These are phyloP conservation scores for Serinus canaria DNA, from an alignment of 2,113 vertebrate species.

Conservation along the genomic window DNA sequence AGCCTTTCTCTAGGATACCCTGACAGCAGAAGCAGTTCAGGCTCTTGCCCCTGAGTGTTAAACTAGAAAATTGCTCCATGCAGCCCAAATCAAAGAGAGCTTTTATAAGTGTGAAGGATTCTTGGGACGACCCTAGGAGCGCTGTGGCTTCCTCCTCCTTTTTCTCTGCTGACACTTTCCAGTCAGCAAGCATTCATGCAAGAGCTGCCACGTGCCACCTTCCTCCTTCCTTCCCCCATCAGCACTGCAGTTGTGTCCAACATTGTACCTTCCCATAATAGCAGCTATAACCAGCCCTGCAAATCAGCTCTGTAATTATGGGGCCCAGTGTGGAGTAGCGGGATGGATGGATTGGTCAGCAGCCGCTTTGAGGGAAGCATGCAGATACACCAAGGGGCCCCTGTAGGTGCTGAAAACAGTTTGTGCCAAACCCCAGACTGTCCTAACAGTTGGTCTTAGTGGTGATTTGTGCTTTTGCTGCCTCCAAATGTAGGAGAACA, in stretches of 20 bases:
- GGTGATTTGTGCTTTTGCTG: background rate
- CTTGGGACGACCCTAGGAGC: background rate
- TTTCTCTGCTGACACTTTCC: background rate
- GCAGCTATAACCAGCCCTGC: background rate
- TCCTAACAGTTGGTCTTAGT: background rate
- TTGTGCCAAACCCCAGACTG: background rate
- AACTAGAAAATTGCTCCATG: background rate
- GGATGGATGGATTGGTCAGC: background rate
- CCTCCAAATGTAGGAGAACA: background rate
- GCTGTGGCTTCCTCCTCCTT: background rate
- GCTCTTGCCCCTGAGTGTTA: background rate
- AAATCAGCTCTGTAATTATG: slow-evolving; percentile 18
- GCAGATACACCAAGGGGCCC: background rate
- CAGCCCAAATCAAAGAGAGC: background rate
- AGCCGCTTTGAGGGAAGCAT: background rate
- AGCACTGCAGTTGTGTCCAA: background rate
- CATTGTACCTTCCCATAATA: background rate
- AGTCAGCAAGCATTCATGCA: accelerated
- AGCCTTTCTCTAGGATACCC: background rate
- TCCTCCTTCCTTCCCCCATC: background rate
- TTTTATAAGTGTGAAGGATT: background rate
- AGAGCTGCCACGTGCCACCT: background rate
- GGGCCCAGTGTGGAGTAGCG: background rate
- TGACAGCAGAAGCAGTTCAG: background rate
- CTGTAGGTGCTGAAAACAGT: background rate